A percentile compares a stretch with the other conserved stretches of the same genome.
These are phyloP conservation scores for Drosophila differens DNA, from an alignment of 2,888 invertebrate genomes.

Conservation along the genomic window DNA sequence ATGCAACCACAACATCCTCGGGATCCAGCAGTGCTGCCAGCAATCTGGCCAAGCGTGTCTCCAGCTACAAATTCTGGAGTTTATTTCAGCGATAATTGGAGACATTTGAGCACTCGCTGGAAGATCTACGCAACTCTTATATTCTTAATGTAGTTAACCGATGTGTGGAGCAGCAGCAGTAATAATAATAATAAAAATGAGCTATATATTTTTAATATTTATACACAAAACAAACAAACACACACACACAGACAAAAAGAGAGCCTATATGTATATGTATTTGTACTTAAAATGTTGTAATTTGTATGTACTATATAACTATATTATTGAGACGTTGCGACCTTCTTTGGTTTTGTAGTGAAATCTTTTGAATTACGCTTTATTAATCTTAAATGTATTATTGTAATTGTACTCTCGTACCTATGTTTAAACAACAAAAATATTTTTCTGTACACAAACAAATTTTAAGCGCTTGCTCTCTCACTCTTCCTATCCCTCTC, in stretches of 20 bases:
- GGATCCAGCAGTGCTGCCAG: slow-evolving; percentile 81
- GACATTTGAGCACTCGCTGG: slow-evolving; percentile 61
- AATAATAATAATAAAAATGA: slow-evolving; percentile 17
- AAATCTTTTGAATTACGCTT: slow-evolving; percentile 79
- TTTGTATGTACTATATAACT: slow-evolving; percentile 50
- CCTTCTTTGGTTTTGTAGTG: slow-evolving; percentile 68
- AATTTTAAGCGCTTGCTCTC: slow-evolving; percentile 44
- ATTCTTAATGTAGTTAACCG: slow-evolving; percentile 76
- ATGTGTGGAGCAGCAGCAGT: slow-evolving; percentile 13
- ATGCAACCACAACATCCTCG: slow-evolving; percentile 70
- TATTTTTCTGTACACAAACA: slow-evolving; percentile 50
- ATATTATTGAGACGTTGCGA: slow-evolving; percentile 45
- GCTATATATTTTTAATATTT: slow-evolving; percentile 79
- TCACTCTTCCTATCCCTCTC: slow-evolving; percentile 24
- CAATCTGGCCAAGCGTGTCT: slow-evolving; percentile 85
- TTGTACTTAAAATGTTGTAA: slow-evolving; percentile 60
- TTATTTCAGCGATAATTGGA: slow-evolving; percentile 86
- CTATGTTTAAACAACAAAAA: slow-evolving; percentile 57
- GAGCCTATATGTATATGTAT: slow-evolving; percentile 44
- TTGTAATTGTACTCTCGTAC: slow-evolving; percentile 65
- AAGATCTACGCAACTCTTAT: slow-evolving; percentile 78
- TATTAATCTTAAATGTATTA: slow-evolving; percentile 77
- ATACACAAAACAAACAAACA: slow-evolving; percentile 53
- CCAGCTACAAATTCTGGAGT: slow-evolving; percentile 85
- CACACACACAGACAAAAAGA: slow-evolving; percentile 38